A percentile compares a stretch with the other conserved stretches of the same genome.
Evolutionary conservation across 1,140 invertebrate species (phyloP).

Genomic region (Drosophila littoralis): DNA sequence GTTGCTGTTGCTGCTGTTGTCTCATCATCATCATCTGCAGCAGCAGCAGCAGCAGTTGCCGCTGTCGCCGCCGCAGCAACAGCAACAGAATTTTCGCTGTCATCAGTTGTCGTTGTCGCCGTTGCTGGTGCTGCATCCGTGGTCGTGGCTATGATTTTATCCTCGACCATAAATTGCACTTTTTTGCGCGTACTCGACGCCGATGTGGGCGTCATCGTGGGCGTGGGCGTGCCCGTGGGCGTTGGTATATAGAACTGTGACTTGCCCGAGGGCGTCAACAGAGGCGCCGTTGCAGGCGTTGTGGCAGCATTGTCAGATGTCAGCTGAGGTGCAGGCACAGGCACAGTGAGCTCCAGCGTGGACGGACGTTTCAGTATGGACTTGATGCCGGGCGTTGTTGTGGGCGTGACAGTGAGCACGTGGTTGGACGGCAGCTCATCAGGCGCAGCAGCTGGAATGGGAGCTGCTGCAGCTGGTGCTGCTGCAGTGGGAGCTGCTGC

Average conservation of each 20-base stretch:
- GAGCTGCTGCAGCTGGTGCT: constrained; percentile 1
- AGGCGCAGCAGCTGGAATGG: background rate
- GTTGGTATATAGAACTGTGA: constrained; percentile 89
- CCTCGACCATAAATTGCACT: constrained; percentile 87
- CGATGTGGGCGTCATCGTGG: constrained; percentile 43
- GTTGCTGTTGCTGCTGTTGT: constrained; percentile 37
- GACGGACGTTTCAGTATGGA: constrained; percentile 89
- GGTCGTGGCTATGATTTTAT: constrained; percentile 83
- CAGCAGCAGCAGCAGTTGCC: constrained; percentile 46
- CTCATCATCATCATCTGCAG: constrained; percentile 40
- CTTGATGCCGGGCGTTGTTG: constrained; percentile 85
- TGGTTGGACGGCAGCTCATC: constrained; percentile 7
- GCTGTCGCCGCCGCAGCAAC: constrained; percentile 20
- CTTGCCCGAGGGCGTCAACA: constrained; percentile 83
- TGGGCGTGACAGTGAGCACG: constrained; percentile 71
- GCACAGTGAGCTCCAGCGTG: constrained; percentile 54
- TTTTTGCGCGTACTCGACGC: constrained; percentile 85
- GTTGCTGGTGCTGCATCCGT: constrained; percentile 7
- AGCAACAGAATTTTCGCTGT: constrained; percentile 49
- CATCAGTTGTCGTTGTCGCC: constrained; percentile 66
- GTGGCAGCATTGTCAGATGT: constrained; percentile 6
- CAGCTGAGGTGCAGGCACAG: constrained; percentile 1
- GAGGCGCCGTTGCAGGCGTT: constrained; percentile 18
- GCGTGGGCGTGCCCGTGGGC: constrained; percentile 75
- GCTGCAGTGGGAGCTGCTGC: constrained; percentile 17